A percentile compares a stretch with the other conserved stretches of the same genome.
Evolutionary conservation across 2,888 invertebrate genomes (phyloP).

Genomic region (Coelopa pilipes): DNA sequence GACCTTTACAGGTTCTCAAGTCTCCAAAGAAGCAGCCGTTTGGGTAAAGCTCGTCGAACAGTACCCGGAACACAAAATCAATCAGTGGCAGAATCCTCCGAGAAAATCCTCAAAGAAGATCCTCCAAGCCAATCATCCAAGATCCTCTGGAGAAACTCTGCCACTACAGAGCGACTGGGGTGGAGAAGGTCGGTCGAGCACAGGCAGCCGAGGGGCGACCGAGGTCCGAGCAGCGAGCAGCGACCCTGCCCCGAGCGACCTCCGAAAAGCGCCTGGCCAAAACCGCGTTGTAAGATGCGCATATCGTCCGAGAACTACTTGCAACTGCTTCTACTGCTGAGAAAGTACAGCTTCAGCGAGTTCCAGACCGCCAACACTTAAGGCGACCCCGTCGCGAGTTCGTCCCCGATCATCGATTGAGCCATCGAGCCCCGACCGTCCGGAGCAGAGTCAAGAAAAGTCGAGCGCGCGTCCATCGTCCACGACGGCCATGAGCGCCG

Average conservation of each 20-base stretch:
- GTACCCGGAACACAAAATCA: too few relatives aligned
- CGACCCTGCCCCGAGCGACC: neutral
- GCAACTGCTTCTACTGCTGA: slow-evolving; percentile 42
- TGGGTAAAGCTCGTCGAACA: too few relatives aligned
- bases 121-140: too few relatives aligned
- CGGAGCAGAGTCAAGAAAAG: neutral
- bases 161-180: too few relatives aligned
- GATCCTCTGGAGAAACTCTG: too few relatives aligned
- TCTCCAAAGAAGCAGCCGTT: neutral
- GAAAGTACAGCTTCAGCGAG: slow-evolving; percentile 41
- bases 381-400: slow-evolving; percentile 31
- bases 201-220: too few relatives aligned
- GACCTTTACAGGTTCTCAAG: neutral
- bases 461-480: neutral
- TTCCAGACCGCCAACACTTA: slow-evolving; percentile 43
- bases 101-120: too few relatives aligned
- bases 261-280: neutral
- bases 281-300: slow-evolving; percentile 39
- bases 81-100: too few relatives aligned
- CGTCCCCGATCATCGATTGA: neutral
- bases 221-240: too few relatives aligned
- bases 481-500: slow-evolving; percentile 32
- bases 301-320: slow-evolving; percentile 40
- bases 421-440: too few relatives aligned
- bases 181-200: too few relatives aligned